These are phyloP conservation scores for Agrochola lota DNA, from an alignment of 2,888 invertebrate genomes.

Conservation along the genomic window DNA sequence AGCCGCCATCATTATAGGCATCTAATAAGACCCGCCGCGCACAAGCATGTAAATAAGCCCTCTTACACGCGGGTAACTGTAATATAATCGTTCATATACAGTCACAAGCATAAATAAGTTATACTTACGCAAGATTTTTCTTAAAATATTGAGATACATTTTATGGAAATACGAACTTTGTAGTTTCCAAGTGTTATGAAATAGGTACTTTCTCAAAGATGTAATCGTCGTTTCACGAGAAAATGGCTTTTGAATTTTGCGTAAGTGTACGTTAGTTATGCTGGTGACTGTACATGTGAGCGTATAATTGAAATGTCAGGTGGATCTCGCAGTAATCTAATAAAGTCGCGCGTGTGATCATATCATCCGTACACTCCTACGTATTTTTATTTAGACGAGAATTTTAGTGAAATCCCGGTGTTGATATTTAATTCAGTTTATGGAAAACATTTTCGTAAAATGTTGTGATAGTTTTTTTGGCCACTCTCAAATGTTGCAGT, in stretches of 20 bases:
- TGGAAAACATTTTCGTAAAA: slow-evolving; percentile 35
- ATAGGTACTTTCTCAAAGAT: not conserved
- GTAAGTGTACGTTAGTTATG: not conserved
- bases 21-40: slow-evolving; percentile 38
- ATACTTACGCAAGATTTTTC: not conserved
- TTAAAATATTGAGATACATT: not conserved
- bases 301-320: slow-evolving; percentile 71
- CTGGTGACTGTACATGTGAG: slow-evolving; percentile 23
- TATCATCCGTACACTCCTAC: slow-evolving; percentile 35
- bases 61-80: slow-evolving; percentile 49
- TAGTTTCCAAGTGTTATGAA: not conserved
- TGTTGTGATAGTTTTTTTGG: slow-evolving; percentile 17
- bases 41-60: slow-evolving; percentile 51
- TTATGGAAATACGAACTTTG: not conserved
- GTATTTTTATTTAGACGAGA: slow-evolving; percentile 52
- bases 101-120: not conserved
- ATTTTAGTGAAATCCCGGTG: slow-evolving; percentile 25
- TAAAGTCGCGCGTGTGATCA: slow-evolving; percentile 65
- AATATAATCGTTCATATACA: slow-evolving; percentile 61
- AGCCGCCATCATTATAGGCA: slow-evolving; percentile 36
- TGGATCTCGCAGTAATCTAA: slow-evolving; percentile 67
- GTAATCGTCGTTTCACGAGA: not conserved
- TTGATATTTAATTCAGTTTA: slow-evolving; percentile 51
- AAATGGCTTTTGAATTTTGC: not conserved
- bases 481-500: slow-evolving; percentile 13